Evolutionary conservation across 2,113 vertebrate genomes (phyloP), one percentile per base, ranked within the genome.

Genomic region (Pelmatolapia mariae): DNA sequence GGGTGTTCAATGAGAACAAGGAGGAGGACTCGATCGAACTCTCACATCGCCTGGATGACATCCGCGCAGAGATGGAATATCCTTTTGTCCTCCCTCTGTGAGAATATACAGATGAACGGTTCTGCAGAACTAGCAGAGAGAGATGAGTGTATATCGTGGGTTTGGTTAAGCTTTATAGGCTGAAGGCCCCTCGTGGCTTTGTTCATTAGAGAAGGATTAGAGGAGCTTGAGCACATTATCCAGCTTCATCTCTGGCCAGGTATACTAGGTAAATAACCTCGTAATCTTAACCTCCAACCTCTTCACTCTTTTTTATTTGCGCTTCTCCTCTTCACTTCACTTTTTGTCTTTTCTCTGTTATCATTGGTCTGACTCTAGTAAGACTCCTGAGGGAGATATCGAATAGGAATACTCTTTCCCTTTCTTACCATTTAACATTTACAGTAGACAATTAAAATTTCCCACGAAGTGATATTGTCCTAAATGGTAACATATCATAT

Each of bases 1-100:
- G 96, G 96, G 98, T 99, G 76, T 99, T 99, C 96, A 99, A 99
- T 94, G 99, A 99, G 94, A 99, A 98, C 95, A 99, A 99, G 96
- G 99, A 99, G 81, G 99, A 99, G 47, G 99, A 99, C 94, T 96
- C 97, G 61, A 97, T 97, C 87, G 99, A 99, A 93, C 97, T 99
- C 89, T 98, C 98, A 68, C 99, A 99, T 90, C 98, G 98, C 71
- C 97, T 99, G 80, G 97, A 96, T 80, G 99, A 99, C 95, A 98
- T 99, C 96, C 98, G 96, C 22, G 96, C 97, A 36, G 99, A 99
- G 95, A 99, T 99, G 98, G 98, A 99, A 99, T 99, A 99, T 99
- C 99, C 98, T 99, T 99, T 97, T 89, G 29, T 89, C 31, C 57
- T 82, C 57, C 79, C 82, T 88, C 43, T 73, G 82, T 89, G 80